Evolutionary conservation across 2,888 invertebrate species (phyloP), one percentile per base, ranked within the genome.

Genomic region (Mesochorus sp.): DNA sequence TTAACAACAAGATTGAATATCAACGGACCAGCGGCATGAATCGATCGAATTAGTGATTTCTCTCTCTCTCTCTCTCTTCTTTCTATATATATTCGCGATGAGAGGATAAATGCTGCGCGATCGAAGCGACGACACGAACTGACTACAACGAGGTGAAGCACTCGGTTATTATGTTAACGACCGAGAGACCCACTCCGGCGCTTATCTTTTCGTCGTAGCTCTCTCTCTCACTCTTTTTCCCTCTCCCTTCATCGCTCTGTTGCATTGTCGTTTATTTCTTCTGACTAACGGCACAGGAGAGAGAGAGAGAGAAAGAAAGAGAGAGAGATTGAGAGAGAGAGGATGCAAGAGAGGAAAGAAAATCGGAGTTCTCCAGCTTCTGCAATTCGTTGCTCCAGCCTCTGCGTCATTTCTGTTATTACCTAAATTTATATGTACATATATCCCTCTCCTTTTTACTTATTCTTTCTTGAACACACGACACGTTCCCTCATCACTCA

Each of bases 161-260:
- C 85, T 87, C 84, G 84, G 85, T 88, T 90, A 89, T 89, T 89
- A 90, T 89, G 89, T 87, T 87, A 86, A 87, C 85, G 86, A 88
- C 84, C 81, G 77, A 80, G 80, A 82, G 79, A 28, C 80, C 80
- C 57, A 73, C 81, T 81, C 76, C 71, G 55, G 71, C 79, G 64
- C 81, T 83, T 82, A 83, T 83, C 82, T 83, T 73, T 57, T 68
- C 39, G 53, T 67, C 42, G 67, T 10, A 19, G 17, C 37, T 51
- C 37, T 24, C 21, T 21, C 37, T 12, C 37, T 37, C 37, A 10
- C 3, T 34, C 10, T 24, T 24, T 42, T 42, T 26, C 39, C 26
- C 14, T 59, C 59, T 17, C 24, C 61, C 44, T 47, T 19, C 21
- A n/a, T 31, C 47, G 62, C 61, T 12, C 70, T 51, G 66, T 77